These are phyloP conservation scores for Ophion ellenae DNA, from an alignment of 2,888 invertebrate genomes.

Conservation along the genomic window DNA sequence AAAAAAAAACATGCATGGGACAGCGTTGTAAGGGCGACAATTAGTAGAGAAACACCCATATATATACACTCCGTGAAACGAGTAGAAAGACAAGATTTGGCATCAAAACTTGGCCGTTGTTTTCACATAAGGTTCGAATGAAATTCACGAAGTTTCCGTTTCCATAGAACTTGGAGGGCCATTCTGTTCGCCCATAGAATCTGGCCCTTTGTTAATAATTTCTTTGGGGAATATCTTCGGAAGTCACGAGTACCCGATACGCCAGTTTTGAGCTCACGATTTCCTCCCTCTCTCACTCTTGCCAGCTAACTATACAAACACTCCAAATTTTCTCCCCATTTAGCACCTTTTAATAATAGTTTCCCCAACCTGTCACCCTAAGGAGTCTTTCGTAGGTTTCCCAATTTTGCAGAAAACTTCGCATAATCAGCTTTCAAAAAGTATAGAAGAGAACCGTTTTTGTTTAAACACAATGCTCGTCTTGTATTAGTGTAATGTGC, in stretches of 20 bases:
- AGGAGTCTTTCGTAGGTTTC: not conserved
- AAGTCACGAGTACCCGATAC: not conserved
- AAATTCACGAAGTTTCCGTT: constrained; percentile 11
- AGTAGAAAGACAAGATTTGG: not conserved
- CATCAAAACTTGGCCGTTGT: constrained; percentile 9
- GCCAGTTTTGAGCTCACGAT: not conserved
- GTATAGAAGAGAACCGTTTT: constrained; percentile 21
- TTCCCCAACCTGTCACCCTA: not conserved
- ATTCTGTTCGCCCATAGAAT: constrained; percentile 9
- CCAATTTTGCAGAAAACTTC: constrained; percentile 25
- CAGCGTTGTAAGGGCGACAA: too few relatives aligned
- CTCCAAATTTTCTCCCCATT: not conserved
- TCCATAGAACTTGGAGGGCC: not conserved
- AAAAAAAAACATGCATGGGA: too few relatives aligned
- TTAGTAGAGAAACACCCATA: too few relatives aligned
- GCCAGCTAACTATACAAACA: not conserved
- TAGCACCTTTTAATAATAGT: not conserved
- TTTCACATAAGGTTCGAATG: constrained; percentile 1
- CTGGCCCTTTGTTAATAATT: not conserved
- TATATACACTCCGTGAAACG: not conserved
- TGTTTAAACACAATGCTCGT: constrained; percentile 23
- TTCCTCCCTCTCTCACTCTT: not conserved
- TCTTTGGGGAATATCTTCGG: constrained; percentile 1
- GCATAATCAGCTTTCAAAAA: constrained; percentile 32
- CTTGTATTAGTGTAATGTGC: not conserved